Base-by-base conservation (phyloP, 2,113 vertebrate genomes). In the Chionodraco myersi region DNA sequence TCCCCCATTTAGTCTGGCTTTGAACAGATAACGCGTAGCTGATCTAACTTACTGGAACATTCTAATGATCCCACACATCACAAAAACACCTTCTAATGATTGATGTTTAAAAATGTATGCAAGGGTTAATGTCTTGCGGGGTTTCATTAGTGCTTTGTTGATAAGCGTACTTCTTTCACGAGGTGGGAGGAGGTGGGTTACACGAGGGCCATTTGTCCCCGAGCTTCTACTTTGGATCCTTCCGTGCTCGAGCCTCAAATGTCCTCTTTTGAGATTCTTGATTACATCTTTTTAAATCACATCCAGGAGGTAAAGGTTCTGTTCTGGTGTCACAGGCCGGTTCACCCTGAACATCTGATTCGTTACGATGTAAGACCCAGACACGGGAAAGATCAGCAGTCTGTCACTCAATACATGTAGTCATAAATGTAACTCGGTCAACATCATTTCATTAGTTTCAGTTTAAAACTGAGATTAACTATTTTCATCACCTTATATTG, bases 351-450 rank as follows among this genome's bases (percentile, higher is more conserved):
- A 57, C 52, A 52, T 72, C 77, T 75, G 73, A 78, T 73, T 75
- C 79, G 75, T 85, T 66, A 79, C 53, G 68, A 67, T 74, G 61
- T 56, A 75, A 85, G 80, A 74, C 65, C 75, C 49, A 83, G 80
- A 88, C 80, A 79, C 41, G 57, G 51, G 67, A 53, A 14, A 52
- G 47, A 67, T 78, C 82, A 79, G 76, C 67, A 52, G 76, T 41
- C 63, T 67, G 76, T 62, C 74, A 77, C 73, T 52, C 41, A 68
- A 64, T 74, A 65, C 79, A 80, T 41, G 72, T 48, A 56, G 36
- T 53, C 72, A 79, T 67, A 72, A 72, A 76, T 76, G 67, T 53
- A 47, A 78, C 13, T 21, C 18, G 16, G 16, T 61, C 58, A 18
- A 41, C 16, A 21, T 16, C 0, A 34, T 73, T 49, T 23, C 1